Conservation (phyloP, 2,888 invertebrate genomes). For the Reticulitermes lucifugus region DNA sequence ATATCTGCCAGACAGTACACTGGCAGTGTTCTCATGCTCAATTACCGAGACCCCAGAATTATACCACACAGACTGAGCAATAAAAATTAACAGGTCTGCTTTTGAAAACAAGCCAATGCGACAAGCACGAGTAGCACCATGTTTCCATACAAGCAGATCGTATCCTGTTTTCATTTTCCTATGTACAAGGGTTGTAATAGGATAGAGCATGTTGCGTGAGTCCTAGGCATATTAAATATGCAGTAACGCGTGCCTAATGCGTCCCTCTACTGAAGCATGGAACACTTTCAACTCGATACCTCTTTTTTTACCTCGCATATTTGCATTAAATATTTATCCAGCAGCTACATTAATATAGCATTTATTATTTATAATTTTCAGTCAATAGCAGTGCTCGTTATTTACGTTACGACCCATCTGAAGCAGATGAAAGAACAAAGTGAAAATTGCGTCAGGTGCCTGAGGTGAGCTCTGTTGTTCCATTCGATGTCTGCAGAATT, state of each 20-base stretch:
- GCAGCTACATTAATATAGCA: neutral
- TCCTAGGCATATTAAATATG: slow-evolving; percentile 35
- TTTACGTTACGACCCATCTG: neutral
- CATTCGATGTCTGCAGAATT: too few species aligned
- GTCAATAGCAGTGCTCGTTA: neutral
- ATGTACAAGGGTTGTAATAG: neutral
- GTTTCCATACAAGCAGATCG: too few species aligned
- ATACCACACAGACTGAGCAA: too few species aligned
- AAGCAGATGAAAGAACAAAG: too few species aligned
- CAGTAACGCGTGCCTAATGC: slow-evolving; percentile 23
- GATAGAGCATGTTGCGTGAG: slow-evolving; percentile 8
- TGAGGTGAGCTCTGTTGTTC: too few species aligned
- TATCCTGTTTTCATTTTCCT: neutral
- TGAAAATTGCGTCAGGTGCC: neutral
- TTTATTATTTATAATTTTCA: neutral
- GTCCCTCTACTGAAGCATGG: neutral
- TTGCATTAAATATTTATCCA: neutral
- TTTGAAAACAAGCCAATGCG: too few species aligned
- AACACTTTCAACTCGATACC: neutral
- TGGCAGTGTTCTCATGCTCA: too few species aligned
- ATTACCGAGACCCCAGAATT: too few species aligned
- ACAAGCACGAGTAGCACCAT: too few species aligned
- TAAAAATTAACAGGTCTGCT: too few species aligned
- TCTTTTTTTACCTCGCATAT: neutral
- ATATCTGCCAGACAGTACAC: too few species aligned